Evolutionary conservation across 2,888 invertebrate species (phyloP).

Genomic region (Leucania comma): DNA sequence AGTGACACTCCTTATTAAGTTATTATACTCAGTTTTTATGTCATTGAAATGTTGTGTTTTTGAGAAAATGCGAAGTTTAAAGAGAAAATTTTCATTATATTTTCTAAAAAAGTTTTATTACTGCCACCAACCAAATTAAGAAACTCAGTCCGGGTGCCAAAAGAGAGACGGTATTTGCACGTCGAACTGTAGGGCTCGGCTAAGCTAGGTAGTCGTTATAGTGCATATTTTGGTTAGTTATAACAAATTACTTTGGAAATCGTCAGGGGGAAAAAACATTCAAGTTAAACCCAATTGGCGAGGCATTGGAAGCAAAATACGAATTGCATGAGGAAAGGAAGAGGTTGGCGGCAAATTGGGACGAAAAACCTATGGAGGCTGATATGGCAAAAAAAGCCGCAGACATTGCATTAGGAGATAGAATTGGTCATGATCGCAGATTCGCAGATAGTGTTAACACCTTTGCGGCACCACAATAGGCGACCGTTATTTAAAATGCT

Average conservation of each 20-base stretch:
- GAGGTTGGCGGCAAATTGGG: slow-evolving; percentile 74
- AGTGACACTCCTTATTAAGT: neutral
- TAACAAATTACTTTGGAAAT: slow-evolving; percentile 48
- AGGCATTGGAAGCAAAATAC: slow-evolving; percentile 92
- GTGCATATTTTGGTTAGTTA: slow-evolving; percentile 10
- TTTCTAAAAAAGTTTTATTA: neutral
- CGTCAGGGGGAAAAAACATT: slow-evolving; percentile 92
- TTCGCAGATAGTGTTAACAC: slow-evolving; percentile 2
- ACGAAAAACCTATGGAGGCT: slow-evolving; percentile 35
- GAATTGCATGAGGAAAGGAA: slow-evolving; percentile 88
- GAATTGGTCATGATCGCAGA: slow-evolving; percentile 22
- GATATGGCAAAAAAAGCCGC: slow-evolving; percentile 6
- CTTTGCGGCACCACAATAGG: slow-evolving; percentile 10
- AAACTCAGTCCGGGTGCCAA: neutral
- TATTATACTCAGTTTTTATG: neutral
- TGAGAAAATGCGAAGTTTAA: neutral
- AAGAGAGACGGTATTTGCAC: neutral
- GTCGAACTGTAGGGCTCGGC: neutral
- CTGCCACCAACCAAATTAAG: neutral
- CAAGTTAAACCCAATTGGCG: slow-evolving; percentile 92
- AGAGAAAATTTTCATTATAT: neutral
- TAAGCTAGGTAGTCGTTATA: slow-evolving; percentile 1
- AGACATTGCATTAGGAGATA: slow-evolving; percentile 5
- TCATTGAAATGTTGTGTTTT: neutral
- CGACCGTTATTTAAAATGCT: neutral